Evolutionary conservation across 2,888 invertebrate species (phyloP).

Genomic region (Oscheius sp.): DNA sequence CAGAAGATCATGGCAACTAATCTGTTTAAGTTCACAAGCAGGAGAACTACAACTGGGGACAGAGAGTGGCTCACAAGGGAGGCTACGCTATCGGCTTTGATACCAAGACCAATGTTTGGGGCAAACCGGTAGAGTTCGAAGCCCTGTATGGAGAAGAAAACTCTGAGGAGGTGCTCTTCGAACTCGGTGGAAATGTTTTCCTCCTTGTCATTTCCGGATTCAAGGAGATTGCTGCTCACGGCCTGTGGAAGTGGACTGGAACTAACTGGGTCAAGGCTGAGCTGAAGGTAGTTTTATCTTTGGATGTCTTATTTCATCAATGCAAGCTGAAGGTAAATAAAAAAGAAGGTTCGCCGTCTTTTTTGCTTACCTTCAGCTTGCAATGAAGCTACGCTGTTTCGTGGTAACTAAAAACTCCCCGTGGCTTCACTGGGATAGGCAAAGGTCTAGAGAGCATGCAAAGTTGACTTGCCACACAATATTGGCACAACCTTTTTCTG

Average conservation of each 20-base stretch:
- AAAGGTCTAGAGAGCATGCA: too few species aligned
- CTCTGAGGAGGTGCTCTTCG: slow-evolving; percentile 21
- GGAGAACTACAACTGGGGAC: slow-evolving; percentile 25
- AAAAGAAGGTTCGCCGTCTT: too few species aligned
- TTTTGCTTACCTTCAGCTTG: too few species aligned
- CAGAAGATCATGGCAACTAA: background rate
- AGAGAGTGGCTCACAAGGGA: slow-evolving; percentile 22
- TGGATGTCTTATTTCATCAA: too few species aligned
- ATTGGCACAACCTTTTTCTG: too few species aligned
- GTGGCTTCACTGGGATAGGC: too few species aligned
- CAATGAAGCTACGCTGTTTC: too few species aligned
- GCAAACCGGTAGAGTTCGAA: slow-evolving; percentile 3
- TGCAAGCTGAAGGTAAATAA: too few species aligned
- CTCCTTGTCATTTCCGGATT: slow-evolving; percentile 20
- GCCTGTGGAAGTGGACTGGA: slow-evolving; percentile 7
- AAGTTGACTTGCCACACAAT: too few species aligned
- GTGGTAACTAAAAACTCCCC: too few species aligned
- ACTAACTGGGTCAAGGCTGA: slow-evolving; percentile 10
- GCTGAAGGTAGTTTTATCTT: background rate
- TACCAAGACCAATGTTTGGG: slow-evolving; percentile 15
- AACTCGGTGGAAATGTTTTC: background rate
- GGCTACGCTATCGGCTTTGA: slow-evolving; percentile 18
- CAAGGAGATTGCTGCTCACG: slow-evolving; percentile 12
- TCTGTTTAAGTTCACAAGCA: slow-evolving; percentile 10
- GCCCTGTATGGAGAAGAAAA: slow-evolving; percentile 15